Percentiles rank a stretch among this genome's conserved stretches.
phyloP scores from a whole-genome alignment of 2,797 vertebrate species.

The Simalia tracyae region DNA sequence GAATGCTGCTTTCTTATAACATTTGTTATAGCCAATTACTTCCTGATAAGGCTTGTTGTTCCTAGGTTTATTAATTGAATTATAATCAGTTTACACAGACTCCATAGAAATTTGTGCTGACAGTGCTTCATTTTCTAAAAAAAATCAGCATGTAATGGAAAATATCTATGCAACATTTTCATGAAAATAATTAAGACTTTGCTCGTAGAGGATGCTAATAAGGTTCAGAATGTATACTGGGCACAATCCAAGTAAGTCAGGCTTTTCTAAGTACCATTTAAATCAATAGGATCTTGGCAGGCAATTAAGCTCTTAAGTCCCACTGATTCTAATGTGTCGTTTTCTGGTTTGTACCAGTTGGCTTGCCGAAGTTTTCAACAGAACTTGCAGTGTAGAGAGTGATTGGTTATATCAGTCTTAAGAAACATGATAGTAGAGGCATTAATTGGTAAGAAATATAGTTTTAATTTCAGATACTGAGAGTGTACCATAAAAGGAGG shows the following conservation, averaged over 20 bases:
- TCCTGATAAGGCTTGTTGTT: constrained; percentile 33
- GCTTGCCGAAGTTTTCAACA: not conserved
- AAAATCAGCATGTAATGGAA: not conserved
- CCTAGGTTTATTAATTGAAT: constrained; percentile 40
- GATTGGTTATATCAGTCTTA: not conserved
- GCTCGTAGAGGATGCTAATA: not conserved
- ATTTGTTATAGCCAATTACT: constrained; percentile 37
- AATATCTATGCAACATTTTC: constrained; percentile 14
- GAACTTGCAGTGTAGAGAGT: not conserved
- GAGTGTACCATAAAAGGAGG: not conserved
- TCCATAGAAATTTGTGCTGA: constrained; percentile 12
- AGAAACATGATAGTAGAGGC: not conserved
- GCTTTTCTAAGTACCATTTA: not conserved
- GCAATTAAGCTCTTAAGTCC: not conserved
- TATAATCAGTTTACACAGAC: constrained; percentile 30
- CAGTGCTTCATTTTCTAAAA: constrained; percentile 18
- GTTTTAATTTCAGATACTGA: not conserved
- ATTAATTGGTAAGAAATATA: not conserved
- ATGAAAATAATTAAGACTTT: constrained; percentile 14
- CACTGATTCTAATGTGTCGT: not conserved
- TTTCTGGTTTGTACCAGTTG: not conserved
- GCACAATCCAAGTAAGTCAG: not conserved
- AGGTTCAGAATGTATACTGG: constrained; percentile 6
- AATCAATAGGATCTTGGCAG: not conserved
- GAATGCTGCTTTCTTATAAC: constrained; percentile 24